Percentiles rank a stretch among this genome's conserved stretches.
Evolutionary conservation across 2,888 invertebrate species (phyloP).

Genomic region (Parasteatoda lunata): DNA sequence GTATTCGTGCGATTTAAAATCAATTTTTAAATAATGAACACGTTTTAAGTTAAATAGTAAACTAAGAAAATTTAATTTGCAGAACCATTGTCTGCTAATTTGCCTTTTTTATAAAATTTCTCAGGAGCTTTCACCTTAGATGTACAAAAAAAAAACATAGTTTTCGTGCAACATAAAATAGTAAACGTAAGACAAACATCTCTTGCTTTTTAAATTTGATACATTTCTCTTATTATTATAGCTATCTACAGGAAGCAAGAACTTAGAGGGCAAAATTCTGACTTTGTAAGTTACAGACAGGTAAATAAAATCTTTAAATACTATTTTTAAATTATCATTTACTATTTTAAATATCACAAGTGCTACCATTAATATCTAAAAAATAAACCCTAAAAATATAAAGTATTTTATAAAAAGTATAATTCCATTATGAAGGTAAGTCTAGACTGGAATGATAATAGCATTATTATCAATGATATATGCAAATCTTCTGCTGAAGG

Average conservation of each 20-base stretch:
- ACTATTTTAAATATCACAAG: not conserved
- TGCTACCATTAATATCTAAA: not conserved
- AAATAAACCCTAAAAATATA: not conserved
- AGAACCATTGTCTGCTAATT: too few relatives aligned
- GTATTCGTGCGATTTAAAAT: too few relatives aligned
- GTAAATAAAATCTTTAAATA: constrained; percentile 17
- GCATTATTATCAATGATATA: not conserved
- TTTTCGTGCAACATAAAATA: too few relatives aligned
- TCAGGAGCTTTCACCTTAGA: too few relatives aligned
- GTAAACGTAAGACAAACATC: too few relatives aligned
- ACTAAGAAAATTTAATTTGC: too few relatives aligned
- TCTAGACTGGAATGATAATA: not conserved
- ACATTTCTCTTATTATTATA: not conserved
- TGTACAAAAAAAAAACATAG: too few relatives aligned
- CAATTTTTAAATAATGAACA: too few relatives aligned
- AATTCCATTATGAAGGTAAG: not conserved
- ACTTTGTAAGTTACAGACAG: constrained; percentile 51
- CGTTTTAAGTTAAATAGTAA: too few relatives aligned
- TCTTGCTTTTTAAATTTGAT: too few relatives aligned
- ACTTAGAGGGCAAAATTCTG: constrained; percentile 49
- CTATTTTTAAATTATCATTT: not conserved
- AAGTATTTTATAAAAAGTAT: not conserved
- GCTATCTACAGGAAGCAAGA: constrained; percentile 54
- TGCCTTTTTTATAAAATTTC: too few relatives aligned
- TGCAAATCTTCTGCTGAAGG: too few relatives aligned